Base-by-base conservation (phyloP, 2,797 vertebrate genomes). In the Acestrorhynchus altus region DNA sequence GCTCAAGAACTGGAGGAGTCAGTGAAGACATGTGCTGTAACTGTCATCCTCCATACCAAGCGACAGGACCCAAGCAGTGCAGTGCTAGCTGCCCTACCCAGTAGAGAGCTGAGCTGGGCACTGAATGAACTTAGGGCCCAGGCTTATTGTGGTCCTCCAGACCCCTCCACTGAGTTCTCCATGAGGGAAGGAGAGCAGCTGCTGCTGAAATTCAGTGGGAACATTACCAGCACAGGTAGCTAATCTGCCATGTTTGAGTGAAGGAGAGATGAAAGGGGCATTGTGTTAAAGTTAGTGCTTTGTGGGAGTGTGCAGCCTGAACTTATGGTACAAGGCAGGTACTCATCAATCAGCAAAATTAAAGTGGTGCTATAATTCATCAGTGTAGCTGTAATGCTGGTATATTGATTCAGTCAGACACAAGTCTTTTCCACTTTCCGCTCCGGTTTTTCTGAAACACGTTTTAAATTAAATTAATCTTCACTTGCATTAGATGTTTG, bases 181-280 rank as follows among this genome's bases (percentile, higher is more conserved):
- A 90, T 98, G 89, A 84, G 72, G 74, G 95, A 98, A 77, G 95
- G 95, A 81, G 94, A 97, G 10, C 94, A 95, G 83, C 90, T 97
- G 63, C 84, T 95, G 74, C 90, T 97, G 16, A 88, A 74, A 26
- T 96, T 97, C 88, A 92, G 79, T 4, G 95, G 96, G 83, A 98
- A 98, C 84, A 95, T 98, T 88, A 92, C 90, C 77, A 93, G 93
- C 67, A 90, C 90, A 84, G 94, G 95, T 95, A 81, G 0, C 20
- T 18, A 35, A 49, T 22, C 13, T 47, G 10, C 47, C 12, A 46
- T 26, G 13, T 39, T 59, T 47, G 20, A 57, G n/a, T 2, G 8
- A 67, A 24, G 4, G 13, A 52, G 11, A 4, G 15, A 49, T 31
- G 12, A 51, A n/a, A 5, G 35, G 22, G 64, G 42, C 24, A 46